phyloP scores from a whole-genome alignment of 2,113 vertebrate species.

The Pyxicephalus adspersus region DNA sequence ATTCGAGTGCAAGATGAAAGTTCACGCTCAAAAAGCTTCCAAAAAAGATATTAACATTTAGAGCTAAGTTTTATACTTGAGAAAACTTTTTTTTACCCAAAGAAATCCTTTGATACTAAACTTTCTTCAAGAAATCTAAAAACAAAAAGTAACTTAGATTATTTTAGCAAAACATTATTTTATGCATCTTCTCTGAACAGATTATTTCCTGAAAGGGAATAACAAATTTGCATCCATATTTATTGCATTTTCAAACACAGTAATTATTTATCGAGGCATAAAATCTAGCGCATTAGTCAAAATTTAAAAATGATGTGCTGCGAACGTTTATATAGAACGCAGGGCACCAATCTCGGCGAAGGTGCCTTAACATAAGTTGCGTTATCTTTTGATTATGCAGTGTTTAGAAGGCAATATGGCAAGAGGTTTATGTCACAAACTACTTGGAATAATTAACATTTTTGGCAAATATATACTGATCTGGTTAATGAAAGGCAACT shows the following conservation, averaged over 20 bases:
- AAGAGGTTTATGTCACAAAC: background rate
- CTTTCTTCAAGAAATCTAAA: too few species aligned
- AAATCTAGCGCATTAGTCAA: background rate
- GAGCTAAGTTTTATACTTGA: background rate
- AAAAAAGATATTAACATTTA: constrained; percentile 40
- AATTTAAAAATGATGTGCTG: background rate
- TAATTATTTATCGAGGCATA: background rate
- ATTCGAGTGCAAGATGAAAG: constrained; percentile 42
- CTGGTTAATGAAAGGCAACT: background rate
- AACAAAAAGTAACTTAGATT: too few species aligned
- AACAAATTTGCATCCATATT: background rate
- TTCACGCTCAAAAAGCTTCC: constrained; percentile 9
- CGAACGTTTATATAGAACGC: background rate
- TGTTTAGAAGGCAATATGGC: constrained; percentile 5
- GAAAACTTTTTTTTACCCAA: constrained; percentile 7
- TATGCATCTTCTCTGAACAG: too few species aligned
- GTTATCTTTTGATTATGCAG: constrained; percentile 22
- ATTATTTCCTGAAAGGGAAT: too few species aligned
- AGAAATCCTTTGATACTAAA: too few species aligned
- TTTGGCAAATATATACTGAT: background rate
- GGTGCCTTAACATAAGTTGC: constrained; percentile 13
- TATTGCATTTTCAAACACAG: background rate
- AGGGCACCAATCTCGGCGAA: background rate
- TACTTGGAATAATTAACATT: background rate
- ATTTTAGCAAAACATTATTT: too few species aligned